Evolutionary conservation across 64 coral and sea anemone genomes (phyloP), one percentile per base, ranked within the genome.

Genomic region (Porites lutea): DNA sequence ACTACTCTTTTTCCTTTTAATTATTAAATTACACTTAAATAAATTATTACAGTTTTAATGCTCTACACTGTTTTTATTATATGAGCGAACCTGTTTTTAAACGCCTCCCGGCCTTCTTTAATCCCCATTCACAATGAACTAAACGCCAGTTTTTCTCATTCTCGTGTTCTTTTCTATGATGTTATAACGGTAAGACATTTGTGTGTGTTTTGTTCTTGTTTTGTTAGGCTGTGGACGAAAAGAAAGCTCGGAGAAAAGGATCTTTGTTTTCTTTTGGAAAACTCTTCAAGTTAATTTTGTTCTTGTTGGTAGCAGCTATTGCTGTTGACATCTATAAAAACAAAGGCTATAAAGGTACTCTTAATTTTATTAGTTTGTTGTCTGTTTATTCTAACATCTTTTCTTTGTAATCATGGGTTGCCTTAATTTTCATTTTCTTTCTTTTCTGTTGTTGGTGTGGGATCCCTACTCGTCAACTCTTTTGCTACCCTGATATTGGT

Each of bases 291-390:
- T 61, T 97, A 22, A 3, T 94, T 88, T 60, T 97, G 75, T 87
- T 97, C 6, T 48, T 97, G 51, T 72, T 75, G 45, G 13, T 94
- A 61, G 92, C 87, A 75, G 69, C 48, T 13, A 49, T 97, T 23
- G 55, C 88, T 37, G 52, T 87, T 58, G 95, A 97, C 61, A 52
- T 97, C 59, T 97, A 94, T 83, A 97, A 94, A 59, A 88, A 97
- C 78, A 94, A 94, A 77, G 89, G 92, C 19, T 97, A 97, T n/a
- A 22, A 86, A 94, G 95, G 95, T 97, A 93, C 43, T 52, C 14
- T 51, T 76, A 19, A 19, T 21, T 4, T 14, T 3, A 18, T 45
- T 43, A 45, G 3, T 73, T 12, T 46, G 71, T 13, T 73, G 13
- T 64, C n/a, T 44, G 7, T 21, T 20, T 10, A 23, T 60, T 60